Base-by-base conservation (phyloP, 2,888 invertebrate genomes). In the Cephalotes varians region DNA sequence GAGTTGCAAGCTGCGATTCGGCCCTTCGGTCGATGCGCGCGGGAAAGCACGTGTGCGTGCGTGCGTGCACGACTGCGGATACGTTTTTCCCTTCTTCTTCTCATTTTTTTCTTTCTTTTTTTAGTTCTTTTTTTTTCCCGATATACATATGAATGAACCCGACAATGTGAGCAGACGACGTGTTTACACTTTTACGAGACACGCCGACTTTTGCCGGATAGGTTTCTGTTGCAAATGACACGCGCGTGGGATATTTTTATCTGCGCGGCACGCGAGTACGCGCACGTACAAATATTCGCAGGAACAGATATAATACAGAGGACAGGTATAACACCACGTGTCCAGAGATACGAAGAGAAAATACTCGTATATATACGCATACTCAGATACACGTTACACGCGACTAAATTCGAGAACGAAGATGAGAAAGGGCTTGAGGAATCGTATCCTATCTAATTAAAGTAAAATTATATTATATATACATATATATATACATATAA, bases 361-460 rank as follows among this genome's bases (percentile, higher is more conserved):
- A 60, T 58, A 60, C 34, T 34, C 60, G 44, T 44, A 18, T 44
- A 1, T 44, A 15, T 28, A 51, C 21, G 21, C 12, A 56, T 58
- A 71, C 21, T 34, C 64, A 62, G 10, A 51, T 25, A 72, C n/a
- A 51, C 49, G 25, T 18, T 51, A 64, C 25, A 64, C 49, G 74
- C 37, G 56, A 28, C 6, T 18, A 62, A 71, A 51, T 58, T 60
- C 64, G 82, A 84, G 82, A 88, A 90, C 64, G 69, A 83, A 82
- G 81, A 86, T 74, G 69, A 84, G 82, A 86, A 85, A 84, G 81
- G 87, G 84, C 81, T n/a, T 82, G 86, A 84, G 85, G 65, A 87
- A 85, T 83, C 85, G 85, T 90, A 91, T 90, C 85, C 86, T 90
- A 87, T 90, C 90, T 87, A 86, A 91, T 88, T 82, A 87, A 91